phyloP scores from a whole-genome alignment of 2,888 invertebrate genomes.

The Gibbula magus region DNA sequence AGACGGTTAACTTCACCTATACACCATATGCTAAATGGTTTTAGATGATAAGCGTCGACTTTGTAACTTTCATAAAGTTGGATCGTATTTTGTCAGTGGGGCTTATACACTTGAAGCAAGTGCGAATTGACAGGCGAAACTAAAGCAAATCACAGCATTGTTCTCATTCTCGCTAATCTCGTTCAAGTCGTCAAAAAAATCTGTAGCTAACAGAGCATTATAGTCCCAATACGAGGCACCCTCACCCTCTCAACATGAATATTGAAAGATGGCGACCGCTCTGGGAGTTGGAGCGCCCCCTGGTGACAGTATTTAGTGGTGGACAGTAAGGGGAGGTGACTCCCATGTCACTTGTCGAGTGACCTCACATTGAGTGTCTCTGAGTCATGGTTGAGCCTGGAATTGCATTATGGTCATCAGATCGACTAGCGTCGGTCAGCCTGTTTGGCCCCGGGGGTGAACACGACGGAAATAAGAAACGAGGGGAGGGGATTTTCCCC shows the following conservation, averaged over 20 bases:
- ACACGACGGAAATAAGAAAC: not conserved
- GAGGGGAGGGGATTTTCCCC: not conserved
- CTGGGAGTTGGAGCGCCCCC: not conserved
- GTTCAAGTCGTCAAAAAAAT: not conserved
- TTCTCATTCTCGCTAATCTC: not conserved
- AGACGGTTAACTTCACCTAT: too few species aligned
- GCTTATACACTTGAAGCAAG: not conserved
- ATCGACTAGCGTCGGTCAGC: not conserved
- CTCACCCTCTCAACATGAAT: not conserved
- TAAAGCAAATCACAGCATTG: not conserved
- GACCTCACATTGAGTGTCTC: not conserved
- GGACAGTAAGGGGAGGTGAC: slow-evolving; percentile 15
- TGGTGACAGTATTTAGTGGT: slow-evolving; percentile 2
- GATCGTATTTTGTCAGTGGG: not conserved
- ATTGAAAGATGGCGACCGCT: slow-evolving; percentile 3
- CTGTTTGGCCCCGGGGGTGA: not conserved
- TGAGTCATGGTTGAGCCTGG: not conserved
- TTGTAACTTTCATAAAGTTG: too few species aligned
- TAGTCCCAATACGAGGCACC: not conserved
- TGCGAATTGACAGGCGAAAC: not conserved
- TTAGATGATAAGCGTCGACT: too few species aligned
- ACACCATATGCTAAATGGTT: too few species aligned
- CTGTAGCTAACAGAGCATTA: slow-evolving; percentile 1
- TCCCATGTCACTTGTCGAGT: not conserved
- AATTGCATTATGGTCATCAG: slow-evolving; percentile 10